A percentile compares a stretch with the other conserved stretches of the same genome.
phyloP scores from a whole-genome alignment of 2,797 vertebrate genomes.

The Emydoidea blandingii region DNA sequence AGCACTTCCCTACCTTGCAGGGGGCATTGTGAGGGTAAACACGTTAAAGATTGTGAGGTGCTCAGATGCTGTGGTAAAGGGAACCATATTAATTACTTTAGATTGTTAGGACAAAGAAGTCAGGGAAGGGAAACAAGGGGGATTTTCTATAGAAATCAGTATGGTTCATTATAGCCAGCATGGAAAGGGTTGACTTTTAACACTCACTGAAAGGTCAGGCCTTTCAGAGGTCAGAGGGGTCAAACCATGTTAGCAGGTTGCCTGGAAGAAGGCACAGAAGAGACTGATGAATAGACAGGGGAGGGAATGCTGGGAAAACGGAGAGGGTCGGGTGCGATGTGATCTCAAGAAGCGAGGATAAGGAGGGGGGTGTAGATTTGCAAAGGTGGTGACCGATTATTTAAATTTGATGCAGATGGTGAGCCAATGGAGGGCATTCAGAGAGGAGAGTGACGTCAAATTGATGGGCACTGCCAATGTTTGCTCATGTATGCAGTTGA shows the following conservation, averaged over 20 bases:
- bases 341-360: neutral
- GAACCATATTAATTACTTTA: neutral
- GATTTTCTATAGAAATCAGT: neutral
- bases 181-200: slow-evolving; percentile 13
- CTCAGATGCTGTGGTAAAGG: neutral
- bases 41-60: neutral
- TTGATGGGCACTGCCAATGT: neutral
- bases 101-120: neutral
- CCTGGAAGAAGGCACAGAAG: neutral
- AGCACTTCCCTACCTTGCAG: neutral
- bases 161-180: neutral
- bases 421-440: no score
- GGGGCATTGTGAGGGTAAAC: neutral
- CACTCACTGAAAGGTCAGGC: neutral
- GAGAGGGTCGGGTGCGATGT: neutral
- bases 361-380: neutral
- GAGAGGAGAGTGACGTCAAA: no score
- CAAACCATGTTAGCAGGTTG: rapidly evolving
- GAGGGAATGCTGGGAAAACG: neutral
- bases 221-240: neutral
- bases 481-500: neutral
- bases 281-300: neutral
- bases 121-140: neutral
- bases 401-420: neutral
- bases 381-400: neutral